Evolutionary conservation across 2,888 invertebrate species (phyloP), one percentile per base, ranked within the genome.

Genomic region (Scaptomyza cyrtandrae): DNA sequence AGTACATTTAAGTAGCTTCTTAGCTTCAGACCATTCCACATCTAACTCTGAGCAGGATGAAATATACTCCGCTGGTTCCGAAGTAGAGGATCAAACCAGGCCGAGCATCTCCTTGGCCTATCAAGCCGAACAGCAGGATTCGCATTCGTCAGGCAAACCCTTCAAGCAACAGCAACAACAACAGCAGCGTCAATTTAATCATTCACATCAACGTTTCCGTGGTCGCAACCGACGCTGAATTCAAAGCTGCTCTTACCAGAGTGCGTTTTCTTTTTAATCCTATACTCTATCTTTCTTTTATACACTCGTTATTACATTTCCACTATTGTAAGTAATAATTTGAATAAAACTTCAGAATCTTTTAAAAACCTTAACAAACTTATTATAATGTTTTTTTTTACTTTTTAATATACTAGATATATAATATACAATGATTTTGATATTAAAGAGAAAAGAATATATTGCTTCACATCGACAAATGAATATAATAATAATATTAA

Each of bases 181-280:
- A 6, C 77, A 75, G 3, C 73, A 72, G 31, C 67, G 75, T 24
- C 72, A 79, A n/a, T 69, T 69, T 9, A 71, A 78, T n/a, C 72
- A 82, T 29, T 50, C 78, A 24, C 74, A 80, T 52, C 78, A 87
- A 56, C 80, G 86, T 59, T 75, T 75, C 66, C 89, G 90, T 27
- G 85, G 83, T 33, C 88, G 79, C 59, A 90, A 86, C 77, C 81
- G 89, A 45, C 90, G 85, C 59, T 90, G 63, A 69, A 27, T 10
- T 6, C 10, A 24, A 10, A 10, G 45, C 14, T 19, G 19, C 24
- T 14, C 16, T 11, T 16, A 19, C 46, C 37, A 52, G 24, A 39
- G 24, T 39, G 24, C 37, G 14, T 27, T 27, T 27, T 37, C 27
- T 27, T 52, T 27, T 52, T 49, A 49, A 10, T 45, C 5, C 33